phyloP scores from a whole-genome alignment of 2,797 vertebrate genomes.

The Clarias platycephalus region DNA sequence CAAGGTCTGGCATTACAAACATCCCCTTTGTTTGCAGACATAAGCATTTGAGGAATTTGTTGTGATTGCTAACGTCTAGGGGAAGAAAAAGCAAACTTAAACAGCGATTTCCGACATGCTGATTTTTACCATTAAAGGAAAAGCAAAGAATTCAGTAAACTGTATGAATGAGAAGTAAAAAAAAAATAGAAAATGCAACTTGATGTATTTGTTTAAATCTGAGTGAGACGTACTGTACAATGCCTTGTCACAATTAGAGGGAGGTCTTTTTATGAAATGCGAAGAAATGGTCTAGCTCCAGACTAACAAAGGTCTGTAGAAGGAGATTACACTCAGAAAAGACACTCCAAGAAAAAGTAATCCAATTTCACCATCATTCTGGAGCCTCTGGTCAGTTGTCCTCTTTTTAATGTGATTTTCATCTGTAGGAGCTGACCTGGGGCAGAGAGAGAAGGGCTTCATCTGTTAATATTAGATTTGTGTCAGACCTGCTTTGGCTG shows the following conservation, averaged over 20 bases:
- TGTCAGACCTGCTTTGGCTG: conserved; percentile 36
- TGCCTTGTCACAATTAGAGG: not conserved
- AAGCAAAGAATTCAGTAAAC: not conserved
- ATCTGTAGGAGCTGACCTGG: conserved; percentile 45
- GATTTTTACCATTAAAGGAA: not conserved
- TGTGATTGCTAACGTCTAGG: conserved; percentile 61
- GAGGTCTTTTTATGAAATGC: not conserved
- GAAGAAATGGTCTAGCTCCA: not conserved
- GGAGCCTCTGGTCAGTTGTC: conserved; percentile 54
- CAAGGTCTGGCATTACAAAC: conserved; percentile 56
- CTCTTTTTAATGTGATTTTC: conserved; percentile 55
- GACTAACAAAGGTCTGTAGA: not conserved
- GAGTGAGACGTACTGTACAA: not conserved
- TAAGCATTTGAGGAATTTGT: conserved; percentile 73
- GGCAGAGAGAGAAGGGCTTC: not conserved
- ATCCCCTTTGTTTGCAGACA: conserved; percentile 65
- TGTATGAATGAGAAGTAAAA: not conserved
- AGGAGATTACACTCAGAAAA: conserved; percentile 62
- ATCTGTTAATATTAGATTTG: conserved; percentile 35
- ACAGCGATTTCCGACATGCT: conserved; percentile 45
- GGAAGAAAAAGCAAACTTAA: conserved; percentile 31
- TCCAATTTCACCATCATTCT: conserved; percentile 60
- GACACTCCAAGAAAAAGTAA: conserved; percentile 58
- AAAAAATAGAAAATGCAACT: conserved; percentile 10
- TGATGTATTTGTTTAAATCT: conserved; percentile 11